Percentiles rank a stretch among this genome's conserved stretches.
Evolutionary conservation across 2,888 invertebrate genomes (phyloP).

Genomic region (Xestia sexstrigata): DNA sequence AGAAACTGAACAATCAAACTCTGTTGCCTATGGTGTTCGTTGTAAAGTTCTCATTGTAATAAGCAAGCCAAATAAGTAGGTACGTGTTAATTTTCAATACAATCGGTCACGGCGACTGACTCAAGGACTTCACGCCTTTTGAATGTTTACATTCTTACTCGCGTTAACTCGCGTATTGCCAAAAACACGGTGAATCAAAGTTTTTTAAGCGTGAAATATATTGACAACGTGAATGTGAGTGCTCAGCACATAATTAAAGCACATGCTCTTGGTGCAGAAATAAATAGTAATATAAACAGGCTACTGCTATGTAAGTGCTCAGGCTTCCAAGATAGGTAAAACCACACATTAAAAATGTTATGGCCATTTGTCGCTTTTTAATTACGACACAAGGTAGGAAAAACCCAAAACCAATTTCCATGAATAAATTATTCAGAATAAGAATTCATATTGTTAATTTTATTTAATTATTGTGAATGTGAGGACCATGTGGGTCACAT

Average conservation of each 20-base stretch:
- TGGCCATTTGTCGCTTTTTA: neutral
- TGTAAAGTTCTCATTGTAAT: constrained; percentile 73
- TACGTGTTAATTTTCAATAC: constrained; percentile 81
- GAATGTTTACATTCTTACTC: constrained; percentile 81
- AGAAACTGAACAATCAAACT: constrained; percentile 49
- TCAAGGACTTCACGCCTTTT: constrained; percentile 82
- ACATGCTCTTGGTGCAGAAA: neutral
- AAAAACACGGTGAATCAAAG: constrained; percentile 75
- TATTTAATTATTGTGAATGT: too few species aligned
- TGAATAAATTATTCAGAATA: neutral
- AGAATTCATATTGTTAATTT: too few species aligned
- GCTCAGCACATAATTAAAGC: neutral
- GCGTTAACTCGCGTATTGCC: constrained; percentile 68
- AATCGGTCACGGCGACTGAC: constrained; percentile 79
- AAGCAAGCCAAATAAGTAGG: constrained; percentile 70
- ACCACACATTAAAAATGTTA: neutral
- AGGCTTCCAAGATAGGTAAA: too few species aligned
- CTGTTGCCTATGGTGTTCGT: constrained; percentile 48
- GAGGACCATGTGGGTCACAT: too few species aligned
- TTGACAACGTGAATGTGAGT: constrained; percentile 32
- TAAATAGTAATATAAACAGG: neutral
- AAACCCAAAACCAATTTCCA: neutral
- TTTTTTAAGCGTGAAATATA: constrained; percentile 51
- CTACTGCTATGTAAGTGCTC: too few species aligned
- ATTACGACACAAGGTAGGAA: neutral